These are phyloP conservation scores for Phaenicophaeus curvirostris DNA, from an alignment of 2,797 vertebrate genomes.

Conservation along the genomic window DNA sequence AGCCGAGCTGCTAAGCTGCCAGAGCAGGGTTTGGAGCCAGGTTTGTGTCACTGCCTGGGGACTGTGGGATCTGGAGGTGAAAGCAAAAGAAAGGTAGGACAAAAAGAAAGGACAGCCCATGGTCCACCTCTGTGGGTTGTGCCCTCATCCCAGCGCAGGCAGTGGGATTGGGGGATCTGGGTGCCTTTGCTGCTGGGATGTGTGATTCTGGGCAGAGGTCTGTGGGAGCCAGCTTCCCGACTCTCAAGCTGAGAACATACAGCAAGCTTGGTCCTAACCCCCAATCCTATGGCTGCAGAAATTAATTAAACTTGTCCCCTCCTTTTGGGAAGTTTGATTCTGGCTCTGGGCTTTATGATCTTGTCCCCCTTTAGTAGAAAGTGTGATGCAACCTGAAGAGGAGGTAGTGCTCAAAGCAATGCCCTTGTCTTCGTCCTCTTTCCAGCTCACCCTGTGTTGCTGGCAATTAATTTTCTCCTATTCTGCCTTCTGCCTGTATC, in stretches of 20 bases:
- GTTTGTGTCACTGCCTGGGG: not conserved
- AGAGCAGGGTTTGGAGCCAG: not conserved
- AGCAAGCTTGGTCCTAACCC: not conserved
- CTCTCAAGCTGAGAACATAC: not conserved
- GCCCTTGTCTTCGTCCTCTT: not conserved
- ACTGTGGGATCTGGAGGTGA: not conserved
- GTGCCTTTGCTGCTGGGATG: not conserved
- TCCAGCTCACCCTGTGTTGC: not conserved
- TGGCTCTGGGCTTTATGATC: not conserved
- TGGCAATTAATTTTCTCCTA: not conserved
- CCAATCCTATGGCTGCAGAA: not conserved
- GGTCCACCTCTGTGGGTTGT: not conserved
- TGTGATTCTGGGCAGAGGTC: not conserved
- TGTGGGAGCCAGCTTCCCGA: not conserved
- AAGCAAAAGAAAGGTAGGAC: not conserved
- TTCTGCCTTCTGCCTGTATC: not conserved
- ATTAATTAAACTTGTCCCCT: not conserved
- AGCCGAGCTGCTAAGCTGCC: not conserved
- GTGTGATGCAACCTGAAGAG: fast-evolving
- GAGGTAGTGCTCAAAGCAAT: not conserved
- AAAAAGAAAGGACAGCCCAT: not conserved
- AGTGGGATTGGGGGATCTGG: not conserved
- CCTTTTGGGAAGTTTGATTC: not conserved
- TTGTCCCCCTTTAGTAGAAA: not conserved
- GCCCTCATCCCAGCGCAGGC: not conserved